These are phyloP conservation scores for Thaleichthys pacificus DNA, from an alignment of 2,797 vertebrate species.

Conservation along the genomic window DNA sequence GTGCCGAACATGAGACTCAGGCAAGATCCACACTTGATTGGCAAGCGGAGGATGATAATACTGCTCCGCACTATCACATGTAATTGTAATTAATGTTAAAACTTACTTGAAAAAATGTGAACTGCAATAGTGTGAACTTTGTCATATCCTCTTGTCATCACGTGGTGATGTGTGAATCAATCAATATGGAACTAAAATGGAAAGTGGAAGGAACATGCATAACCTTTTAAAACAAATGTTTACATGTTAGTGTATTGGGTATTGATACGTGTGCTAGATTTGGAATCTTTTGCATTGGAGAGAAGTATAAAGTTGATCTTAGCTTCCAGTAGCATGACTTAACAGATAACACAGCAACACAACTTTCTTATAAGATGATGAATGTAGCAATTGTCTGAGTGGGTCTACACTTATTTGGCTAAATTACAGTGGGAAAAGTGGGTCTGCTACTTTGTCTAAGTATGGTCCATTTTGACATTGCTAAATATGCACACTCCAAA, in stretches of 20 bases:
- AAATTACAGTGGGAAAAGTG: too few species aligned
- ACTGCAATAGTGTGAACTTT: neutral
- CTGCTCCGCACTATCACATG: neutral
- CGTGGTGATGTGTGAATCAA: neutral
- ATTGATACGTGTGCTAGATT: too few species aligned
- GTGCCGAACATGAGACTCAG: neutral
- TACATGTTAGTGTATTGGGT: too few species aligned
- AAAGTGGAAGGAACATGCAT: neutral
- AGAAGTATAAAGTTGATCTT: neutral
- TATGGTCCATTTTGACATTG: neutral
- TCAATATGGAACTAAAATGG: neutral
- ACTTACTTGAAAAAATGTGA: too few species aligned
- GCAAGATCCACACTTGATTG: neutral
- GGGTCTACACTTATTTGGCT: too few species aligned
- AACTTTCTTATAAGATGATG: too few species aligned
- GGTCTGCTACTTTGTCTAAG: too few species aligned
- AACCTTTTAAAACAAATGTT: neutral
- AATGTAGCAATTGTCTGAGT: too few species aligned
- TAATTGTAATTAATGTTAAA: neutral
- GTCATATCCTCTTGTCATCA: constrained; percentile 1
- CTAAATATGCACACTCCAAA: neutral
- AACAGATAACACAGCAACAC: neutral
- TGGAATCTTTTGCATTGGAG: neutral
- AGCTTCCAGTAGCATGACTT: neutral
- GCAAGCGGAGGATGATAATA: neutral